Conservation (phyloP, 2,113 vertebrate genomes). For the Tragelaphus scriptus region DNA sequence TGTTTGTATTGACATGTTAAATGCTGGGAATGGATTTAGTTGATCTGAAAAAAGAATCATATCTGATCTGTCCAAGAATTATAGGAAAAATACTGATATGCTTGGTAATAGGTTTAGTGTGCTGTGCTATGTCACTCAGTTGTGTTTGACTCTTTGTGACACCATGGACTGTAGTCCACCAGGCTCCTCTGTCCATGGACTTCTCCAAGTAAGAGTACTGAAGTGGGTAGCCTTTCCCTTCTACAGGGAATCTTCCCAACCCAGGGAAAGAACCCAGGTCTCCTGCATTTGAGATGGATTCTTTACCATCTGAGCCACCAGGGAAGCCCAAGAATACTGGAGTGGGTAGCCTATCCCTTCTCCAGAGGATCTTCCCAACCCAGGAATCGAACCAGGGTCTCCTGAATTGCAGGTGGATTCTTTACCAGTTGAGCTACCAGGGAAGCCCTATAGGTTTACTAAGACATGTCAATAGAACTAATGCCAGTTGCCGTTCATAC, state of each 20-base stretch:
- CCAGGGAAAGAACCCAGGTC: neutral
- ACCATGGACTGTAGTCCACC: neutral
- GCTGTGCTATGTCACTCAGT: neutral
- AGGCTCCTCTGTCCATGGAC: neutral
- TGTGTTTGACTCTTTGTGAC: neutral
- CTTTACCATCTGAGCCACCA: neutral
- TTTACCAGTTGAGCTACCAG: neutral
- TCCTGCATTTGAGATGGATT: neutral
- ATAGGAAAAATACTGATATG: neutral
- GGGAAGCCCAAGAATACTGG: neutral
- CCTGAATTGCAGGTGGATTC: neutral
- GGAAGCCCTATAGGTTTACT: neutral
- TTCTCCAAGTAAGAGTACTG: neutral
- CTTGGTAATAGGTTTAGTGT: neutral
- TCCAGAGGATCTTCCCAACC: accelerated
- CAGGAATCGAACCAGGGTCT: neutral
- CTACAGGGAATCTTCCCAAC: neutral
- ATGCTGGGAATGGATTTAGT: neutral
- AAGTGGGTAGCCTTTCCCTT: neutral
- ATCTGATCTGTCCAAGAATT: neutral
- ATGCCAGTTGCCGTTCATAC: neutral
- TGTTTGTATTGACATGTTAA: neutral
- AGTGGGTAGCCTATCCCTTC: neutral
- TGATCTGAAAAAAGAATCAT: neutral
- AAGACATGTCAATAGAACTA: neutral